Evolutionary conservation across 2,113 vertebrate species (phyloP), one percentile per base, ranked within the genome.

Genomic region (Anoplopoma fimbria): DNA sequence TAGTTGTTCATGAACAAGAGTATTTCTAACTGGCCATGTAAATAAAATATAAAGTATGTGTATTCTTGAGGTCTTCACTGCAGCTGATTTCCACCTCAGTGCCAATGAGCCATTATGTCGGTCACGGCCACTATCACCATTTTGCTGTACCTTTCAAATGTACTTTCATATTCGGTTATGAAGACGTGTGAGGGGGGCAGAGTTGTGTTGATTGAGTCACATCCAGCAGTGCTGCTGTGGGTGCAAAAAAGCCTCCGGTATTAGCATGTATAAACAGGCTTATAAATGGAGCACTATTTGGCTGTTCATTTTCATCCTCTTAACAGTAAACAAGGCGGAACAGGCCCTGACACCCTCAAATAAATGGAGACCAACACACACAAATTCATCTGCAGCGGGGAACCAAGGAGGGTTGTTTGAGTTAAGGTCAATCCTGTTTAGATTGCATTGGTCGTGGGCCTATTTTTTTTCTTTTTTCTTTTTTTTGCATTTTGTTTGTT

Each of bases 201-300:
- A 14, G 75, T 88, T 85, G 89, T 89, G 87, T 87, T 81, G 93
- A 92, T 90, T 93, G 88, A 92, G 86, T 93, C 82, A 73, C 90
- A 92, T 92, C 87, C 89, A 93, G 84, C 76, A 88, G 84, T 70
- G 76, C 61, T 82, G 86, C 87, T 85, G 91, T 89, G 89, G 89
- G 84, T 88, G 86, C 86, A 86, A 85, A 92, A 85, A 84, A 89
- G 89, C 92, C 89, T 89, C 71, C 69, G 57, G 93, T 92, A 92
- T 93, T 94, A 94, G 92, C 91, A 94, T 93, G 90, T 92, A 94
- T 93, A 93, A 93, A 94, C 92, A 92, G 87, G 93, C 91, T 94
- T 95, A 93, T 93, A 92, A 93, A 95, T 88, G 82, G 86, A 92
- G 87, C 87, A 90, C 93, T 94, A 92, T 94, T 94, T 94, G 88